These are phyloP conservation scores for Vollenhovia emeryi DNA, from an alignment of 1,140 invertebrate genomes.

Conservation along the genomic window DNA sequence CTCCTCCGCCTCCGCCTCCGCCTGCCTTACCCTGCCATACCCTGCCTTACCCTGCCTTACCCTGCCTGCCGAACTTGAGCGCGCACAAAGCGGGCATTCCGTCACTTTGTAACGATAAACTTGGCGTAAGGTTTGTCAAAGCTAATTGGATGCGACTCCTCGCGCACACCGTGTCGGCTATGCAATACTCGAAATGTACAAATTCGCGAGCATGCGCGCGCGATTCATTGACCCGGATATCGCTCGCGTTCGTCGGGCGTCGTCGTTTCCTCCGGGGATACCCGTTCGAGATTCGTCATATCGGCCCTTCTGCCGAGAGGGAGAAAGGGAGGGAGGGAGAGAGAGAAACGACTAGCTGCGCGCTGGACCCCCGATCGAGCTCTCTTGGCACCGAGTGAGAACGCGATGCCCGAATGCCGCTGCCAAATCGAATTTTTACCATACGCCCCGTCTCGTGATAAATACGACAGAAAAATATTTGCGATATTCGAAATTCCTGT, in stretches of 20 bases:
- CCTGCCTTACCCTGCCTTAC: neutral
- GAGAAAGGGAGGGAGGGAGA: neutral
- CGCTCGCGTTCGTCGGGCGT: conserved; percentile 4
- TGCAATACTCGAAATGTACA: conserved; percentile 43
- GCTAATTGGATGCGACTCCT: conserved; percentile 58
- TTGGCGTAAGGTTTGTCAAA: conserved; percentile 56
- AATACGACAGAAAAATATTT: conserved; percentile 52
- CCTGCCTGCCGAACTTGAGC: conserved; percentile 18
- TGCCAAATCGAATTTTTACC: conserved; percentile 56
- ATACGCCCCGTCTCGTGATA: conserved; percentile 20
- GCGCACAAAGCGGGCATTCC: conserved; percentile 50
- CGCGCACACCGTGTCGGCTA: conserved; percentile 12
- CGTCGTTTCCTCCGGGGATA: conserved; percentile 27
- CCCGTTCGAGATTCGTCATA: conserved; percentile 31
- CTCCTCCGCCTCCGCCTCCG: too few species aligned
- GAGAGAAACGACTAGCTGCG: neutral
- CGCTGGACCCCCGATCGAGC: conserved; percentile 24
- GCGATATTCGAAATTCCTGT: conserved; percentile 32
- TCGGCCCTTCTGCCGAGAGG: conserved; percentile 16
- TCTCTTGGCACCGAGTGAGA: conserved; percentile 10
- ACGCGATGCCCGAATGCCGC: conserved; percentile 16
- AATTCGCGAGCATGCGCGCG: conserved; percentile 10
- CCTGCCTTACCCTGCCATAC: too few species aligned
- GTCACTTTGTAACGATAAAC: conserved; percentile 60
- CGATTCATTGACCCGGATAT: conserved; percentile 49